Evolutionary conservation across 2,888 invertebrate genomes (phyloP).

Genomic region (Drosophila mettleri): DNA sequence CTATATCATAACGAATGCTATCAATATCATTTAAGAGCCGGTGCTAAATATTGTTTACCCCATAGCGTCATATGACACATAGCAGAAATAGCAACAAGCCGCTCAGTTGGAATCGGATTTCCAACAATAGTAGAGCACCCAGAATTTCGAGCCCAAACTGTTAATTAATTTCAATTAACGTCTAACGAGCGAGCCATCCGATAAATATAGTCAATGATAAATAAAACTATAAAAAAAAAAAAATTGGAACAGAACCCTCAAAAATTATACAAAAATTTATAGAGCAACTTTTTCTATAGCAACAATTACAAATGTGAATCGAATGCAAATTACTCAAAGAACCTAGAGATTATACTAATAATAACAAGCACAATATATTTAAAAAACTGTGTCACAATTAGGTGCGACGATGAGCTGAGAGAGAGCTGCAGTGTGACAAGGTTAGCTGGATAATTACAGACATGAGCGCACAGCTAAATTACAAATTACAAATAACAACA

Average conservation of each 20-base stretch:
- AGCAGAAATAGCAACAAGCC: slow-evolving; percentile 14
- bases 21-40: slow-evolving; percentile 54
- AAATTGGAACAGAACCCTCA: slow-evolving; percentile 25
- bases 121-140: slow-evolving; percentile 29
- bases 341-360: slow-evolving; percentile 33
- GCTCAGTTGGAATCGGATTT: slow-evolving; percentile 43
- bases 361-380: slow-evolving; percentile 37
- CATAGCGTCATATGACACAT: slow-evolving; percentile 72
- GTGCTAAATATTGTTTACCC: slow-evolving; percentile 52
- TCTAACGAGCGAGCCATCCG: slow-evolving; percentile 50
- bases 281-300: slow-evolving; percentile 9
- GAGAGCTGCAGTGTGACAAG: slow-evolving; percentile 60
- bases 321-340: slow-evolving; percentile 16
- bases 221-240: background rate
- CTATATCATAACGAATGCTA: slow-evolving; percentile 57
- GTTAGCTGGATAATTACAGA: slow-evolving; percentile 71
- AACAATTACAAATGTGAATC: slow-evolving; percentile 9
- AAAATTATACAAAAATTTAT: slow-evolving; percentile 54
- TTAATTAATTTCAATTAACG: slow-evolving; percentile 81
- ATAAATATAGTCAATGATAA: slow-evolving; percentile 24
- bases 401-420: slow-evolving; percentile 32
- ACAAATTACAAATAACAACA: slow-evolving; percentile 32
- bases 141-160: slow-evolving; percentile 50
- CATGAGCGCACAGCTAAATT: slow-evolving; percentile 69
- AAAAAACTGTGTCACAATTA: slow-evolving; percentile 30